Evolutionary conservation across 1,140 invertebrate genomes (phyloP).

Genomic region (Thalassaphorura encarpata): DNA sequence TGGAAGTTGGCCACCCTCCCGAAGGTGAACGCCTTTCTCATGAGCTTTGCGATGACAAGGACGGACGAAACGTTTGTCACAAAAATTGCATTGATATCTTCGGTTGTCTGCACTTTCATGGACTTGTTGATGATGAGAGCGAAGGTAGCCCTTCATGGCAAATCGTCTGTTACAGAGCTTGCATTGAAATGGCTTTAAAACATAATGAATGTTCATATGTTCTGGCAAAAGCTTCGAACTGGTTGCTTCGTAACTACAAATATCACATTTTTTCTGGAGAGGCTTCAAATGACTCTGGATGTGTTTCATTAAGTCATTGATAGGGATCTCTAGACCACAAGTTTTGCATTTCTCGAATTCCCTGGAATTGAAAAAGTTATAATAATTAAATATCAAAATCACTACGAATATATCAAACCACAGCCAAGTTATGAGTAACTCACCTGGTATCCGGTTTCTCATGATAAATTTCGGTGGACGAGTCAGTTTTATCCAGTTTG

Average conservation of each 20-base stretch:
- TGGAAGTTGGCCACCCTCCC: no score
- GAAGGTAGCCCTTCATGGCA: not conserved
- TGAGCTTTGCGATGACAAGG: not conserved
- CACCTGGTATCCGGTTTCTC: no score
- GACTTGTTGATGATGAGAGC: not conserved
- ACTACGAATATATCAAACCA: no score
- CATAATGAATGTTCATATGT: slow-evolving; percentile 1
- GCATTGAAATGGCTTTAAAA: not conserved
- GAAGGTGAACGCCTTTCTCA: not conserved
- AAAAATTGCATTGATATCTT: not conserved
- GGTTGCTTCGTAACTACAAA: not conserved
- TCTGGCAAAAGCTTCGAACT: not conserved
- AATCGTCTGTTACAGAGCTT: not conserved
- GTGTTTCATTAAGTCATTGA: not conserved
- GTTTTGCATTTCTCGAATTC: not conserved
- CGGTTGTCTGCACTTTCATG: not conserved
- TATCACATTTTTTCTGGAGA: not conserved
- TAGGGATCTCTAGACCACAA: not conserved
- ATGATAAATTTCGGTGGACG: no score
- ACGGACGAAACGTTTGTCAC: slow-evolving; percentile 3
- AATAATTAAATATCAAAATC: no score
- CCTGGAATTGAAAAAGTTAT: not conserved
- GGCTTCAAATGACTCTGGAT: not conserved
- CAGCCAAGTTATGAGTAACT: no score
- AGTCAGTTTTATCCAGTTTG: no score